These are phyloP conservation scores for Therioaphis trifolii DNA, from an alignment of 2,888 invertebrate species.

Conservation along the genomic window DNA sequence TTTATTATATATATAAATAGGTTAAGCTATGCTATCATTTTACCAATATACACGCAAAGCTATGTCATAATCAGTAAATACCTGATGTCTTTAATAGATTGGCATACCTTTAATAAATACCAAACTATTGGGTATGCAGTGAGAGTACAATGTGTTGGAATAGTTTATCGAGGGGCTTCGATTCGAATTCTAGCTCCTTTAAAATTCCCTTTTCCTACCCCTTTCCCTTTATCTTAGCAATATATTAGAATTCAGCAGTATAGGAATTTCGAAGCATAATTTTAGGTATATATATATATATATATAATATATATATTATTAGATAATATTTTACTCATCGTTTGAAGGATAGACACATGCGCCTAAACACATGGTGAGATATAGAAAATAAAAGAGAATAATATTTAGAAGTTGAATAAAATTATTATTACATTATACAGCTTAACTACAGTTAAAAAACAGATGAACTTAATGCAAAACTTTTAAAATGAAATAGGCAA, in stretches of 20 bases:
- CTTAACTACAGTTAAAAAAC: too few relatives aligned
- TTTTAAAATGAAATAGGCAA: too few relatives aligned
- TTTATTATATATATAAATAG: too few relatives aligned
- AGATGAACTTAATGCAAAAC: too few relatives aligned
- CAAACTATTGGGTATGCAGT: slow-evolving; percentile 12
- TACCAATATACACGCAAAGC: neutral
- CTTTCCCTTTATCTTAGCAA: neutral
- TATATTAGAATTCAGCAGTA: too few relatives aligned
- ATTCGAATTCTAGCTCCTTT: neutral
- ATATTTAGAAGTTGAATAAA: too few relatives aligned
- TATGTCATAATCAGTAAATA: neutral
- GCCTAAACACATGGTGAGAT: too few relatives aligned
- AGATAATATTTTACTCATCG: too few relatives aligned
- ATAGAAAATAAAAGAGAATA: too few relatives aligned
- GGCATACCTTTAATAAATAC: slow-evolving; percentile 20
- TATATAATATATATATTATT: neutral
- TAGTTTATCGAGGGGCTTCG: neutral
- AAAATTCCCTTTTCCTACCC: neutral
- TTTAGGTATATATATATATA: neutral
- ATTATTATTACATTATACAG: too few relatives aligned
- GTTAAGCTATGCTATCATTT: too few relatives aligned
- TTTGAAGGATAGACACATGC: too few relatives aligned
- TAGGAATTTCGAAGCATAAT: neutral
- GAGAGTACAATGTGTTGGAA: neutral
- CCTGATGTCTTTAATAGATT: slow-evolving; percentile 25